Evolutionary conservation across 2,113 vertebrate species (phyloP), one percentile per base, ranked within the genome.

Genomic region (Corydoras maculifer): DNA sequence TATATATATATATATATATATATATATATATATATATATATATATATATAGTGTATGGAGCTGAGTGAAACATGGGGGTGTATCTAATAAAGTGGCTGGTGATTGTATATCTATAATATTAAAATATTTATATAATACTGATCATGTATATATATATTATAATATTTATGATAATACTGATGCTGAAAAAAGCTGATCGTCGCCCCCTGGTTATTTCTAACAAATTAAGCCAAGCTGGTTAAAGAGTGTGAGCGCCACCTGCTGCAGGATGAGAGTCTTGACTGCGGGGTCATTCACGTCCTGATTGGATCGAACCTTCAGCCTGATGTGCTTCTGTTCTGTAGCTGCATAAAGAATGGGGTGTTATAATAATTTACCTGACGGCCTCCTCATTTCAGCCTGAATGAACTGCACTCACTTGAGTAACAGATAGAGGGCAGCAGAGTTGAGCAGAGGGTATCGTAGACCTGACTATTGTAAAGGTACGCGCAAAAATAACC

Each of bases 341-440:
- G 10, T 53, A 11, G 13, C 51, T 53, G 13, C 51, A 53, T 53
- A 53, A 53, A 53, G 9, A 9, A 11, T 4, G 2, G 13, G 9
- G 10, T 3, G 10, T 11, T 9, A 11, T 11, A 13, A 3, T 11
- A 7, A 35, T 53, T 53, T 2, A 9, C 9, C 13, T 53, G 51
- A 11, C 2, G 10, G 51, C 13, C 2, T 35, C 32, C 3, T 1
- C 6, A 50, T 11, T 18, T 1, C 3, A 71, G 13, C n/a, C n/a
- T n/a, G n/a, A n/a, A 55, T 9, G 3, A 43, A 12, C 60, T 65
- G 54, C 29, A 18, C 13, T 62, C 5, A 54, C 9, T 6, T 8
- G 65, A 57, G 18, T 69, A 48, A 59, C 68, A 75, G 50, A 62
- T 43, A 31, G 70, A 75, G 14, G 74, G 43, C 11, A 43, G 49